Percentiles rank a stretch among this genome's conserved stretches.
Conservation (phyloP, 64 coral and sea anemone species). For the Platygyra sinensis region DNA sequence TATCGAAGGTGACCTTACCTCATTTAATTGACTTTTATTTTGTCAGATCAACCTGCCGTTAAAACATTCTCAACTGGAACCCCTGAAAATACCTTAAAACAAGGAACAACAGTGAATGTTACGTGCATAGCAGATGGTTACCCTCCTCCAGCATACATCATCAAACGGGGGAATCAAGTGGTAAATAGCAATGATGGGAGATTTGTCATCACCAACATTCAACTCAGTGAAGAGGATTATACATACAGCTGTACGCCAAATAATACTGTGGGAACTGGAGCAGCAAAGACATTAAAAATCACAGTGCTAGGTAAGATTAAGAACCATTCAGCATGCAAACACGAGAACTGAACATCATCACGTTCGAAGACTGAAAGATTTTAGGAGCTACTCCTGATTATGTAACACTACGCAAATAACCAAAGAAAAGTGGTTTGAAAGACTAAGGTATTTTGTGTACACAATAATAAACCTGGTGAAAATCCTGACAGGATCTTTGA, state of each 20-base stretch:
- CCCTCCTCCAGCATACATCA: slow-evolving; percentile 52
- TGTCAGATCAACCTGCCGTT: slow-evolving; percentile 48
- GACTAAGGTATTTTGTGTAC: no score
- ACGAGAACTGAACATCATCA: no score
- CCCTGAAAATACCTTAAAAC: slow-evolving; percentile 21
- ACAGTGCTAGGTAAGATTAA: slow-evolving; percentile 56
- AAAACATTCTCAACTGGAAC: slow-evolving; percentile 55
- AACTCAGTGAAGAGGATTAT: slow-evolving; percentile 11
- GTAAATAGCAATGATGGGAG: background rate
- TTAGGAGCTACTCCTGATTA: no score
- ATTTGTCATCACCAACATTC: background rate
- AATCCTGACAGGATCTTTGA: no score
- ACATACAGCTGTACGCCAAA: slow-evolving; percentile 49
- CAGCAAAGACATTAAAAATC: slow-evolving; percentile 9
- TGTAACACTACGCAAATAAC: no score
- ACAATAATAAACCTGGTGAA: no score
- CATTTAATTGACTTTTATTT: background rate
- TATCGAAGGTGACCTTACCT: no score
- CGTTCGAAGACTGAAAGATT: no score
- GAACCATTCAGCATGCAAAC: background rate
- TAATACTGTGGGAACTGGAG: slow-evolving; percentile 50
- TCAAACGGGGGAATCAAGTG: slow-evolving; percentile 13
- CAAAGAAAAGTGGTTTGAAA: no score
- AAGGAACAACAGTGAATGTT: slow-evolving; percentile 3
- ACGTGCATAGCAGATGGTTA: slow-evolving; percentile 65